Evolutionary conservation across 2,888 invertebrate genomes (phyloP).

Genomic region (Augiades crinisus): DNA sequence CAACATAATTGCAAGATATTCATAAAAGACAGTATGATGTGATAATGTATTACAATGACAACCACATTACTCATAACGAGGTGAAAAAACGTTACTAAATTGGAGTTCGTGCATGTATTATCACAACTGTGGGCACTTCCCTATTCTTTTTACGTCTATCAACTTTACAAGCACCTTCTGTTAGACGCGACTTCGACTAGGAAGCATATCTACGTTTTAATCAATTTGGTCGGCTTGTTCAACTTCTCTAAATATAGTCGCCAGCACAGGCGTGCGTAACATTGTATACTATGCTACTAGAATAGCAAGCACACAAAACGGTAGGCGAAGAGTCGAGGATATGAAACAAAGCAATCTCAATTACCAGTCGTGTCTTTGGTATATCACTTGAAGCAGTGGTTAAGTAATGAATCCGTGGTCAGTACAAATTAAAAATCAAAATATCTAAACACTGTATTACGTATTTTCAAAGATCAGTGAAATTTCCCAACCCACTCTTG

Average conservation of each 20-base stretch:
- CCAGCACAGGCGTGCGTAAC: constrained; percentile 8
- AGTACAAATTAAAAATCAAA: too few relatives aligned
- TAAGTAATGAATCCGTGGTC: too few relatives aligned
- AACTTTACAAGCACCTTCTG: constrained; percentile 8
- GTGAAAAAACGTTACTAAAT: constrained; percentile 22
- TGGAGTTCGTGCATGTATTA: constrained; percentile 24
- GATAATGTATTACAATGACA: constrained; percentile 8
- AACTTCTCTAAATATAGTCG: constrained; percentile 21
- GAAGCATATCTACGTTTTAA: constrained; percentile 9
- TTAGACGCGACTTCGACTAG: constrained; percentile 4
- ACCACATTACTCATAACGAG: constrained; percentile 8
- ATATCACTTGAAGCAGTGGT: too few relatives aligned
- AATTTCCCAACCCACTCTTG: too few relatives aligned
- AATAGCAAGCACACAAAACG: not conserved
- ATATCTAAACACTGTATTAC: not conserved
- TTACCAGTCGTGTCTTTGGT: too few relatives aligned
- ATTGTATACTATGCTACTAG: constrained; percentile 9
- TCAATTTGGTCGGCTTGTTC: constrained; percentile 11
- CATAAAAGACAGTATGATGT: constrained; percentile 13
- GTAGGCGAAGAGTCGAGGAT: too few relatives aligned
- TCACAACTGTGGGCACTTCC: constrained; percentile 14
- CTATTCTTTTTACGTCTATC: constrained; percentile 18
- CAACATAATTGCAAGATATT: constrained; percentile 12
- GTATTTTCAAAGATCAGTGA: too few relatives aligned
- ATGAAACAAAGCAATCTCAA: too few relatives aligned